Conservation (phyloP, 2,797 vertebrate species). For the Cyclopterus lumpus region DNA sequence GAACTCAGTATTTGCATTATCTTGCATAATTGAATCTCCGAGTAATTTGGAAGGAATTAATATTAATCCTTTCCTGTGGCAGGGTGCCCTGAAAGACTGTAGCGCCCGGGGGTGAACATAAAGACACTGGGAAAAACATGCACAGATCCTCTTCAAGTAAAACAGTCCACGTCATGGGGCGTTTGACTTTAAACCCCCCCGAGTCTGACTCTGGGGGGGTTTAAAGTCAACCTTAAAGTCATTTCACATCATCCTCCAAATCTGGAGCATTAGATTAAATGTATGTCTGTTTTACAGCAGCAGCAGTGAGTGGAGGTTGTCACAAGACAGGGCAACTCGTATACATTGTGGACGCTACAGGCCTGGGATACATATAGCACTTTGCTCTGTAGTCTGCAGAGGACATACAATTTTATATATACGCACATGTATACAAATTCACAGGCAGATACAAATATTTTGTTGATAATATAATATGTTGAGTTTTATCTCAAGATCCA, state of each 20-base stretch:
- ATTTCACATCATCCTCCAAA: conserved; percentile 15
- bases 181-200: conserved; percentile 38
- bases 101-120: conserved; percentile 39
- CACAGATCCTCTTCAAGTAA: conserved; percentile 25
- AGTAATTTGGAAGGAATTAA: conserved; percentile 70
- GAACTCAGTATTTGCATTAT: conserved; percentile 71
- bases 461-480: not conserved
- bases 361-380: not conserved
- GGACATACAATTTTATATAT: not conserved
- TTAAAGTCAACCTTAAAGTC: too few relatives aligned
- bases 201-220: not conserved
- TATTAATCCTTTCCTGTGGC: conserved; percentile 72
- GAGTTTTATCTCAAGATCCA: not conserved
- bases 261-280: not conserved
- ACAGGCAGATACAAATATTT: not conserved
- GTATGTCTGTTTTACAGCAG: conserved; percentile 14
- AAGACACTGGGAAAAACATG: conserved; percentile 30
- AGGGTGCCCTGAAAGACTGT: conserved; percentile 43
- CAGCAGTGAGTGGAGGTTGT: not conserved
- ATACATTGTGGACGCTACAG: not conserved
- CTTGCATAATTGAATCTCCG: conserved; percentile 71
- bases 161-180: conserved; percentile 28
- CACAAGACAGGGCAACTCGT: not conserved
- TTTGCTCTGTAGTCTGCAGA: not conserved
- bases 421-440: not conserved